Base-by-base conservation (phyloP, 1,140 invertebrate species). In the Neotoxoptera formosana region DNA sequence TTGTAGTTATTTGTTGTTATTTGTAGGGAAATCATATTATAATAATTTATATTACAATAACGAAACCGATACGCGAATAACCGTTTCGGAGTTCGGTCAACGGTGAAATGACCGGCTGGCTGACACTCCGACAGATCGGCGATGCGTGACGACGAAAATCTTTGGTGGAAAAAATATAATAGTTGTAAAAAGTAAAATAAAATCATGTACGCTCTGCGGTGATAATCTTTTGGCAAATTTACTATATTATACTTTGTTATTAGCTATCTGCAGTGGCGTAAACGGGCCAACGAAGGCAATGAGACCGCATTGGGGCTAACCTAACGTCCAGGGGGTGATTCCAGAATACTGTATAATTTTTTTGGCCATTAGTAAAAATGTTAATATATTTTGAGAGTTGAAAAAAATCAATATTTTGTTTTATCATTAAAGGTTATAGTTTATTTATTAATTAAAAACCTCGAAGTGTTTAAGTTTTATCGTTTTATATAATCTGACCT, bases 61-160 rank as follows among this genome's bases (percentile, higher is more conserved):
- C 36, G 30, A 90, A 56, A 90, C 53, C 34, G 51, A 90, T 56
- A 41, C 9, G 36, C 47, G 56, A 41, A 34, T 30, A 47, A 76
- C 48, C 17, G 41, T 91, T 91, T 91, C 60, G 86, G 86, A 87
- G 86, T 48, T 48, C 47, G 56, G 56, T 25, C 53, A 67, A 91
- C 90, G 36, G 90, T 91, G 56, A 91, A 91, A 91, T 67, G 90
- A 91, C 90, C 53, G n/a, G 34, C 51, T n/a, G 25, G 21, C 88
- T 20, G 36, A 76, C 89, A 90, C 34, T 90, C n/a, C 34, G 36
- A 36, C 88, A 36, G 88, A 88, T 34, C 56, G 36, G 23, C 41
- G 30, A 41, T 34, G 90, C 90, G 67, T 91, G 90, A 91, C 90
- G 67, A 9, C 14, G 56, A 51, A 89, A 89, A 89, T 89, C 48